Percentiles rank a stretch among this genome's conserved stretches.
Conservation (phyloP, 2,797 vertebrate genomes). For the Tympanoctomys barrerae region DNA sequence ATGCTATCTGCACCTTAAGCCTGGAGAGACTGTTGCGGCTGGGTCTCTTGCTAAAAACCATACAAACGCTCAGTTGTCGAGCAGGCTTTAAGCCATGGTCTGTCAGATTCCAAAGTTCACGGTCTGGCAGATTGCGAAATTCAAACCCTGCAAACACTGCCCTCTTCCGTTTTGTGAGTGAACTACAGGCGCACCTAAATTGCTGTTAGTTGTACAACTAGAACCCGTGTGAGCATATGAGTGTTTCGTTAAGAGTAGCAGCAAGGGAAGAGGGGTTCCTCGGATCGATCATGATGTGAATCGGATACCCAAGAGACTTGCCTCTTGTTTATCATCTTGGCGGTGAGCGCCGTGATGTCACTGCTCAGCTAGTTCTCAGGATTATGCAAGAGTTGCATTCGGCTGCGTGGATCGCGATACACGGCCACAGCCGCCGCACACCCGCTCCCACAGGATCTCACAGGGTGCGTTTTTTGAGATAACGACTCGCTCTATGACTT, state of each 20-base stretch:
- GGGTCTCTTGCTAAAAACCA: slow-evolving; percentile 26
- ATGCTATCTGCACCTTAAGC: background rate
- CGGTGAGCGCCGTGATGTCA: background rate
- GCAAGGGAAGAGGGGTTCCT: background rate
- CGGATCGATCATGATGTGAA: background rate
- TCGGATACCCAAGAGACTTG: background rate
- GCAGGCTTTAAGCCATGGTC: background rate
- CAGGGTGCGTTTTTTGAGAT: background rate
- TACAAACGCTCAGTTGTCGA: background rate
- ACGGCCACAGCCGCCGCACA: background rate
- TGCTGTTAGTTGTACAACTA: background rate
- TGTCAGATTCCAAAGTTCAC: background rate
- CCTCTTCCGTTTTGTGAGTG: background rate
- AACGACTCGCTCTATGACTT: too few species aligned
- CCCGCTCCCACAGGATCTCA: background rate
- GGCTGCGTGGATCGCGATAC: background rate
- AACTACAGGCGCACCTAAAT: background rate
- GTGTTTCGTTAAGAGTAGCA: background rate
- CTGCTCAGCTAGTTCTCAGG: background rate
- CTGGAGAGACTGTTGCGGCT: background rate
- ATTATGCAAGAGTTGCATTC: background rate
- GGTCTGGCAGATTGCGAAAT: too few species aligned
- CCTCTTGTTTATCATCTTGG: background rate
- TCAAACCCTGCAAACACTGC: background rate
- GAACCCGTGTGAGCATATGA: background rate